A percentile compares a stretch with the other conserved stretches of the same genome.
Conservation (phyloP, 2,797 vertebrate species). For the Rhynchonycteris naso region DNA sequence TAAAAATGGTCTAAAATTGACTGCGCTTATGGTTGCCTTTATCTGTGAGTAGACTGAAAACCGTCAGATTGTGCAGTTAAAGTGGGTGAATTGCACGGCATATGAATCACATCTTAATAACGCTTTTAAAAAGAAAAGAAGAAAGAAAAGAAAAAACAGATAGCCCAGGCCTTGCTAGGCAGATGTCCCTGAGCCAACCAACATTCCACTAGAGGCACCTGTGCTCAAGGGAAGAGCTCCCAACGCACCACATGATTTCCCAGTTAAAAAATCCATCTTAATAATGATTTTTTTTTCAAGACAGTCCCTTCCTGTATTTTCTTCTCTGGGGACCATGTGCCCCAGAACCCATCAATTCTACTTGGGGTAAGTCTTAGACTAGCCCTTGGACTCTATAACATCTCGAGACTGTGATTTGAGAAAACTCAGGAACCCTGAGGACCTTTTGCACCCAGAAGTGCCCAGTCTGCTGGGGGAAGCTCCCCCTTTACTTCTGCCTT, state of each 20-base stretch:
- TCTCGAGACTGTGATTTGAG: not conserved
- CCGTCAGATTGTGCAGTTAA: not conserved
- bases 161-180: not conserved
- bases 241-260: not conserved
- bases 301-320: not conserved
- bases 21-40: too few species aligned
- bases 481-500: not conserved
- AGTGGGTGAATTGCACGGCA: not conserved
- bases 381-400: not conserved
- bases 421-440: not conserved
- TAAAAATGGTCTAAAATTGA: not conserved
- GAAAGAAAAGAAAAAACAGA: too few species aligned
- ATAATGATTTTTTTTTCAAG: not conserved
- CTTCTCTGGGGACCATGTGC: not conserved
- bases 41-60: not conserved
- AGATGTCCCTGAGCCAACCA: too few species aligned
- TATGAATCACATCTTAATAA: not conserved
- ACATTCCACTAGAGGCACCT: too few species aligned
- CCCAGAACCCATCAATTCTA: not conserved
- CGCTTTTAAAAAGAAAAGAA: not conserved
- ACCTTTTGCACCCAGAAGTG: not conserved
- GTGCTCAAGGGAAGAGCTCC: accelerated
- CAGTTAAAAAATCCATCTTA: not conserved
- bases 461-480: not conserved
- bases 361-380: not conserved